Base-by-base conservation (phyloP, 2,888 invertebrate genomes). In the Acrocyrtus sp. region DNA sequence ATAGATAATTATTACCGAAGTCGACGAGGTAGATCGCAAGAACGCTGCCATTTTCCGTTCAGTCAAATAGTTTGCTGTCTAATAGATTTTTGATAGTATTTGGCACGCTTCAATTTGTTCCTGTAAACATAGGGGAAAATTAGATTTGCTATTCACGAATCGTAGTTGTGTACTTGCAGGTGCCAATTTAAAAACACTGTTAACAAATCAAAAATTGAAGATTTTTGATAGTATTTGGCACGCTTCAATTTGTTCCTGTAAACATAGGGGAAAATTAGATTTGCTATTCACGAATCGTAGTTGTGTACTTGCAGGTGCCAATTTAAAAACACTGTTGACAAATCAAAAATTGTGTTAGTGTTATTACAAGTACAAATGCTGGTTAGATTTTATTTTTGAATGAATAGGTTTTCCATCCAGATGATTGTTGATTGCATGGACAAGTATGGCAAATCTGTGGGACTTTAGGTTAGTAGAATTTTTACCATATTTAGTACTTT, bases 21-120 rank as follows among this genome's bases (percentile, higher is more conserved):
- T 54, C 2, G 67, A 19, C 17, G 73, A 73, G 10, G 53, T 61
- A 10, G 66, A 54, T 8, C 73, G 29, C 12, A 56, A 4, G 22
- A 73, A 66, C 0, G 66, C 48, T n/a, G 73, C 60, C 73, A 73
- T 73, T 61, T 54, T 61, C 19, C n/a, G 22, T 1, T 2, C 12
- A 12, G 12, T 12, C 6, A 34, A n/a, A 6, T 2, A 3, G 17
- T 41, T 41, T 41, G 17, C 17, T 34, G 6, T 6, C 34, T 8
- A 34, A 34, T 12, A n/a, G n/a, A n/a, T n/a, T n/a, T n/a, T n/a
- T n/a, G n/a, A n/a, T n/a, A n/a, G n/a, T n/a, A n/a, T 34, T 34
- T 34, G 34, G 17, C 41, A 15, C 3, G 41, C 15, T 15, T 6
- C 6, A 41, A 41, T 17, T 41, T 41, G 17, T 41, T 17, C 17